Evolutionary conservation across 1,140 invertebrate species (phyloP), one percentile per base, ranked within the genome.

Genomic region (Ceratina japonica): DNA sequence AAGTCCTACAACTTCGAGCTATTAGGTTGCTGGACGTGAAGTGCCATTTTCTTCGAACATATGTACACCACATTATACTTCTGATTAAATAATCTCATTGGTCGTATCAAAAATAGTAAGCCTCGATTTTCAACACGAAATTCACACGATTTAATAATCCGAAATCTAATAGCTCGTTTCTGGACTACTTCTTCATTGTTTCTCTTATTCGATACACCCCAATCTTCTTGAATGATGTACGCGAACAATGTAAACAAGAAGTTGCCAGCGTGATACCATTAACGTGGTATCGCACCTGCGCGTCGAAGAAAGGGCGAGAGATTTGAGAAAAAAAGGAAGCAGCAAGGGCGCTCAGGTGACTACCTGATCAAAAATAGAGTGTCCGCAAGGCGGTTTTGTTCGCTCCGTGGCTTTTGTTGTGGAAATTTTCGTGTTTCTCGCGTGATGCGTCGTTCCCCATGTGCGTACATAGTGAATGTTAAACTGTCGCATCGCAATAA

Each of bases 321-420:
- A 80, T 80, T 66, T 20, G 82, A 80, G 74, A 77, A 80, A 73
- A 62, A 66, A 80, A 72, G 82, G 74, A 79, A 81, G 56, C 44
- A 73, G 68, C 70, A 68, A 79, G 81, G 54, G 22, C 52, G 49
- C 76, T 90, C 89, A 90, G 89, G 88, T 91, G 90, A 56, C 87
- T 91, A 90, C 89, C 88, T 91, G 89, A 89, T 85, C 85, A 81
- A 82, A 85, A 86, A 70, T 86, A 86, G 89, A 80, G 83, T 84
- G 58, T 49, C 65, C 63, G 24, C 84, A 70, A 85, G 79, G 84
- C 59, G 81, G 37, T 83, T 90, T 87, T 85, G 84, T 83, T 44
- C 58, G 69, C 51, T 44, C 44, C 27, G 37, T 24, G 62, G 73
- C 73, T 86, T 87, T 91, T 91, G 88, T 91, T 89, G 90, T 89